A percentile compares a stretch with the other conserved stretches of the same genome.
These are phyloP conservation scores for Malachius bipustulatus DNA, from an alignment of 2,888 invertebrate genomes.

Conservation along the genomic window DNA sequence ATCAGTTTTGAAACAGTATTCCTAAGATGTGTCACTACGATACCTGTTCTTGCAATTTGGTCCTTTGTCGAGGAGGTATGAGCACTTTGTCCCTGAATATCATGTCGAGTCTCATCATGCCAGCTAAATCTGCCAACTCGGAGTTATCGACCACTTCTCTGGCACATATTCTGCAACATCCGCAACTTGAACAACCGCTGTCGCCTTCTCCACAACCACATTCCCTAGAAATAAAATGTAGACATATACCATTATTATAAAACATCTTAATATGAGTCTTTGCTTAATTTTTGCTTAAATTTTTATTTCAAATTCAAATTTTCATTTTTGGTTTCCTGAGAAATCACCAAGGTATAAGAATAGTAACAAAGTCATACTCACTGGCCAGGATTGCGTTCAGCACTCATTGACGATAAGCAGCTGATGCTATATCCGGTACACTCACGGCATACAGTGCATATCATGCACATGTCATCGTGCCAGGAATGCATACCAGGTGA, in stretches of 20 bases:
- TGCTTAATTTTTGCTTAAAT: not conserved
- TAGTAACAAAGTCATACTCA: too few relatives aligned
- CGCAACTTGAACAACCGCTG: slow-evolving; percentile 86
- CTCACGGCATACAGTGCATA: slow-evolving; percentile 82
- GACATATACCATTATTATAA: slow-evolving; percentile 5
- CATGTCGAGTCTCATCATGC: slow-evolving; percentile 44
- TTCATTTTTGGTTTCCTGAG: too few relatives aligned
- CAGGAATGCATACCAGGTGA: slow-evolving; percentile 63
- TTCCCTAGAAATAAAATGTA: slow-evolving; percentile 44
- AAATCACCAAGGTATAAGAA: too few relatives aligned
- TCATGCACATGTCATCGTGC: slow-evolving; percentile 72
- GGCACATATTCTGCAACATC: slow-evolving; percentile 83
- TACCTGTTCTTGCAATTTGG: slow-evolving; percentile 46
- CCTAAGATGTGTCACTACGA: too few relatives aligned
- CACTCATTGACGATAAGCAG: slow-evolving; percentile 59
- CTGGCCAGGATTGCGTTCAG: slow-evolving; percentile 77
- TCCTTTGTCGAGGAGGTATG: slow-evolving; percentile 39
- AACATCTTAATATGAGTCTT: not conserved
- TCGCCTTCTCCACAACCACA: slow-evolving; percentile 95
- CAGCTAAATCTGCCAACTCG: slow-evolving; percentile 41
- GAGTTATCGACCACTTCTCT: slow-evolving; percentile 49
- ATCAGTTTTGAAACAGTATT: too few relatives aligned
- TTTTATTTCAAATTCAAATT: too few relatives aligned
- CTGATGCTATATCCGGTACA: slow-evolving; percentile 87
- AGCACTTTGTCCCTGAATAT: slow-evolving; percentile 39